Evolutionary conservation across 2,797 vertebrate species (phyloP), one percentile per base, ranked within the genome.

Genomic region (Cyclopterus lumpus): DNA sequence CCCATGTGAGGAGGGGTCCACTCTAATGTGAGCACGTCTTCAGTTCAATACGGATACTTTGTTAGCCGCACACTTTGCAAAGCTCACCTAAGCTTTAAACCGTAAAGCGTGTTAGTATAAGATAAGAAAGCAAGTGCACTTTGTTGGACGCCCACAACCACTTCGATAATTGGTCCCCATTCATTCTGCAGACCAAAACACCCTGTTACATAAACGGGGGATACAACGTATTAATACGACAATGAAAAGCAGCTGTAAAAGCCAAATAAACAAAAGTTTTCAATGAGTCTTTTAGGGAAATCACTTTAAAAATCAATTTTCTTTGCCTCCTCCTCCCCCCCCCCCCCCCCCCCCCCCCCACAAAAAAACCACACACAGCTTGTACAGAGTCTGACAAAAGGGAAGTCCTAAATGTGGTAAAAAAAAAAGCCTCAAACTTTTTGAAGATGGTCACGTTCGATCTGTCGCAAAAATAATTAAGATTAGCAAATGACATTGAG

Each of bases 401-500:
- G 42, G n/a, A 71, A 71, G 16, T 60, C 48, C 20, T 66, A 12
- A 68, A 68, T 15, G n/a, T n/a, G 8, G 11, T 51, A 30, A 61
- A 32, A 72, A n/a, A n/a, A n/a, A n/a, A n/a, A n/a, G n/a, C 24
- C 2, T 24, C 11, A 71, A 72, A 79, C 59, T 58, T 82, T 67
- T 2, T 63, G 34, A 70, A 62, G 42, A 40, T 70, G 60, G 32
- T 62, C 42, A 60, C 4, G 1, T 62, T 71, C 64, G 57, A 2
- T 73, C 60, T 73, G 34, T 61, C 4, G 51, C 73, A n/a, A 42
- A 82, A 79, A 80, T 84, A 77, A 87, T 81, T 80, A 81, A 63
- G 20, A 74, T 88, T 58, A 66, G 24, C 80, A 74, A 86, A 80
- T 80, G 64, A 77, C 76, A 70, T 67, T 73, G 28, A 58, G 49